Percentiles rank a stretch among this genome's conserved stretches.
Conservation (phyloP, 2,888 invertebrate genomes). For the Idaea straminata region DNA sequence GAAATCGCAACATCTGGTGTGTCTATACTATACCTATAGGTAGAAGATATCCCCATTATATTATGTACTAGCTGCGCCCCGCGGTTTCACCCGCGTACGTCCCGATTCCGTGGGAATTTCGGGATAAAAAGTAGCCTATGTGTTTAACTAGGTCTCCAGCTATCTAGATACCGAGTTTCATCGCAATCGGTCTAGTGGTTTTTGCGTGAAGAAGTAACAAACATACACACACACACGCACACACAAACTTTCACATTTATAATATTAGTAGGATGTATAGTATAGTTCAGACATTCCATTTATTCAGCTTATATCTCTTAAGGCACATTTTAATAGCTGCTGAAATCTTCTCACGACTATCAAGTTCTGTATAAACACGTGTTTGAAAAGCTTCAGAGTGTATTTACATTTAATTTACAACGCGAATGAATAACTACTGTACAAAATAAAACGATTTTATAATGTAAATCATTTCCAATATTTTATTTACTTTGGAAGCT, state of each 20-base stretch:
- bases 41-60: neutral
- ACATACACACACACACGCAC: too few species aligned
- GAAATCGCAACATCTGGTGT: constrained; percentile 72
- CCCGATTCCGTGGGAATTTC: too few species aligned
- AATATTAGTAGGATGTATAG: too few species aligned
- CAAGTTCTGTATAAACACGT: constrained; percentile 4
- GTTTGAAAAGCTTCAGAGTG: neutral
- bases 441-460: neutral
- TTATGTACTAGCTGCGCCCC: too few species aligned
- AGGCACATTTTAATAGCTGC: constrained; percentile 21
- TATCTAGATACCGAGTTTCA: too few species aligned
- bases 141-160: too few species aligned
- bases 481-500: neutral
- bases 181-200: too few species aligned
- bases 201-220: too few species aligned
- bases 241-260: too few species aligned
- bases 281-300: constrained; percentile 40
- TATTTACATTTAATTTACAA: neutral
- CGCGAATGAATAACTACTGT: neutral
- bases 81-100: too few species aligned
- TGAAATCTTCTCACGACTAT: constrained; percentile 32
- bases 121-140: too few species aligned
- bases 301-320: constrained; percentile 38
- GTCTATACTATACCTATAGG: too few species aligned
- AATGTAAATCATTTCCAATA: neutral